Evolutionary conservation across 2,888 invertebrate genomes (phyloP), one percentile per base, ranked within the genome.

Genomic region (Nephrotoma appendiculata): DNA sequence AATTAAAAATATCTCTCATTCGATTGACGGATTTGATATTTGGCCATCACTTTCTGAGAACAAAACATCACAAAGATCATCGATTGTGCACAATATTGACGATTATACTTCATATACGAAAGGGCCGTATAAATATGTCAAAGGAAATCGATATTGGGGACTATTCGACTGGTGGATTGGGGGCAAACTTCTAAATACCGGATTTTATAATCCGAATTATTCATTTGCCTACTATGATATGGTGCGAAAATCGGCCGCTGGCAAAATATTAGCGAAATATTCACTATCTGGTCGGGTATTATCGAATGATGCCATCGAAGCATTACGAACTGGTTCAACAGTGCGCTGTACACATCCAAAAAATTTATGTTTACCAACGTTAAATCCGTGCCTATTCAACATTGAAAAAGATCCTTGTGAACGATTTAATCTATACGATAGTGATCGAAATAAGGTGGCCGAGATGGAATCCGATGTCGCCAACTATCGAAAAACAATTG

Each of bases 11-110:
- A 1, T 86, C 0, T 43, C 95, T 0, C 86, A 88, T 19, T 7
- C 42, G 11, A 12, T 95, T 5, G 95, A 96, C 88, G 95, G 96
- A 11, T 90, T 94, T 9, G 94, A 95, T 89, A 93, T 95, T 89
- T 96, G 95, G 95, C 92, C 94, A 1, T 92, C 94, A 31, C 92
- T 96, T 87, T 90, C 93, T 31, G 91, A 92, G 88, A 92, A 92
- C 52, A 89, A 90, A 41, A 86, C 87, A 52, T 87, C 87, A 0
- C 93, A 93, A 0, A 91, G 96, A 19, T 93, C 93, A 19, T 94
- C 95, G 88, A 92, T 96, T 19, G 91, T 96, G 6, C 93, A 96
- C 88, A 95, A 95, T 89, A 94, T 97, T 87, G 96, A 96, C 89
- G 94, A 95, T 0, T 89, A 90, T 0, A 88, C 88, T 9, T 89